Percentiles rank a stretch among this genome's conserved stretches.
Evolutionary conservation across 2,888 invertebrate genomes (phyloP).

Genomic region (Perizoma flavofasciatum): DNA sequence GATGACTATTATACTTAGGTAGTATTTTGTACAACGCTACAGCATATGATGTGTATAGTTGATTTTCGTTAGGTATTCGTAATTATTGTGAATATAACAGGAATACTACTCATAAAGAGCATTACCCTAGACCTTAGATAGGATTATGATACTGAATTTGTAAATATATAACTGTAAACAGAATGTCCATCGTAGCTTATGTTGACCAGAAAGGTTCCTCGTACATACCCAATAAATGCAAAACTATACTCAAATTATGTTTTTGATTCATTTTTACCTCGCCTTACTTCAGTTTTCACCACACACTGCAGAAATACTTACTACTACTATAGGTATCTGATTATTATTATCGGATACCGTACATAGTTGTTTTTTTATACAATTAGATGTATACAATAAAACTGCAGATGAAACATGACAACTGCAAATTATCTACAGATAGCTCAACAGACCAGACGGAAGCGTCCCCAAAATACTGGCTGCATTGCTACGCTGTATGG

Average conservation of each 20-base stretch:
- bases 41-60: slow-evolving; percentile 73
- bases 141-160: slow-evolving; percentile 79
- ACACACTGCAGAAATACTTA: no score
- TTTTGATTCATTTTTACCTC: slow-evolving; percentile 48
- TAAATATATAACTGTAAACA: slow-evolving; percentile 80
- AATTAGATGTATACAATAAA: no score
- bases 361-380: no score
- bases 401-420: no score
- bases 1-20: slow-evolving; percentile 62
- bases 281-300: not conserved
- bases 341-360: no score
- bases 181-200: slow-evolving; percentile 83
- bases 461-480: no score
- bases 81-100: slow-evolving; percentile 81
- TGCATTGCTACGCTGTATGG: no score
- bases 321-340: no score
- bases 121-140: slow-evolving; percentile 72
- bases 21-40: slow-evolving; percentile 80
- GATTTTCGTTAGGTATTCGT: slow-evolving; percentile 71
- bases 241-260: slow-evolving; percentile 71
- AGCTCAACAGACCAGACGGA: no score
- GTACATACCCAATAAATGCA: slow-evolving; percentile 84
- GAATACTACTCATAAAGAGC: slow-evolving; percentile 70
- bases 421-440: no score
- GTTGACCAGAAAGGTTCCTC: slow-evolving; percentile 84